Conservation (phyloP, 2,113 vertebrate species). For the Mustelus asterias region DNA sequence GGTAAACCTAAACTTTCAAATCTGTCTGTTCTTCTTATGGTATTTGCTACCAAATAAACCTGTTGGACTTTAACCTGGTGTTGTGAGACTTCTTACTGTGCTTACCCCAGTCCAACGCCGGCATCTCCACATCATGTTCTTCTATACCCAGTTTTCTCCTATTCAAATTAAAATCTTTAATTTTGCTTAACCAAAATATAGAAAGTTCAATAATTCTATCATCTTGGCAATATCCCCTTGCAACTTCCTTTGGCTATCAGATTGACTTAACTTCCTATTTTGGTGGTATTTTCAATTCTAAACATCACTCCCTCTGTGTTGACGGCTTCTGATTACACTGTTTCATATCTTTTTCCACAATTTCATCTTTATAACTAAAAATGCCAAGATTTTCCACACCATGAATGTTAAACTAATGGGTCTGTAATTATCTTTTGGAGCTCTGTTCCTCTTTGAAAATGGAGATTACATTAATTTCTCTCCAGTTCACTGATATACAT, state of each 20-base stretch:
- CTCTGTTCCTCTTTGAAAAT: background rate
- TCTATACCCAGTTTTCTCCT: background rate
- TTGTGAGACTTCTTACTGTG: no score
- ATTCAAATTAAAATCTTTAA: background rate
- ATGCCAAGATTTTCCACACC: background rate
- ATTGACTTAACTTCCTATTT: background rate
- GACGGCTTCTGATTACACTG: background rate
- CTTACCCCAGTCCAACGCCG: no score
- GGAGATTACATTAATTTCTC: background rate
- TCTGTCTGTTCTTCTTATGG: no score
- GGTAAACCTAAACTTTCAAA: background rate
- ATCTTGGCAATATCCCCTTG: background rate
- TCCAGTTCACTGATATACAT: background rate
- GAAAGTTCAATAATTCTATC: background rate
- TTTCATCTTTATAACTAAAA: background rate
- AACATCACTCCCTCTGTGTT: background rate
- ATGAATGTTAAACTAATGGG: background rate
- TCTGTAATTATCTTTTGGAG: background rate
- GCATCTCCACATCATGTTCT: no score
- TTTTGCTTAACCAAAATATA: background rate
- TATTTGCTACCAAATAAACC: no score
- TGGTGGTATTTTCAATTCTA: background rate
- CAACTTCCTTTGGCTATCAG: background rate
- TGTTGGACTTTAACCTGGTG: no score
- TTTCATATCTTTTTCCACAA: background rate